Percentiles rank a stretch among this genome's conserved stretches.
These are phyloP conservation scores for Papilio demoleus DNA, from an alignment of 2,888 invertebrate species.

Conservation along the genomic window DNA sequence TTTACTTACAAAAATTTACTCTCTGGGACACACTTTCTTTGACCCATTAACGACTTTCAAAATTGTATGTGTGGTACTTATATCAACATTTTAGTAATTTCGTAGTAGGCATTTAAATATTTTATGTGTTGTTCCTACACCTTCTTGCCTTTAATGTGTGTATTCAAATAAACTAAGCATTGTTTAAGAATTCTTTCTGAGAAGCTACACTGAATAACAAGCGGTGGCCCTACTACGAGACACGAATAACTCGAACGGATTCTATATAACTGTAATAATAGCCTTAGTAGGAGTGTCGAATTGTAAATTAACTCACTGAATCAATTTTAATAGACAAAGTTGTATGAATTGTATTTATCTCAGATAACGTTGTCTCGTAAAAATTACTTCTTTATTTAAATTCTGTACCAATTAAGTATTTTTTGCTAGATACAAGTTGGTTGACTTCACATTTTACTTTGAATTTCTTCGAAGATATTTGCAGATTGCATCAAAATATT, in stretches of 20 bases:
- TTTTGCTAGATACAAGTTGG: no score
- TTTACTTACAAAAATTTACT: no score
- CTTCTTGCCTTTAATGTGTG: slow-evolving; percentile 31
- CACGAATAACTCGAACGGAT: slow-evolving; percentile 32
- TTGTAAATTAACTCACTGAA: no score
- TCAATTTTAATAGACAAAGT: no score
- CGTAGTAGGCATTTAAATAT: background rate
- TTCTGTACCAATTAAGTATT: no score
- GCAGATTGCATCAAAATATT: no score
- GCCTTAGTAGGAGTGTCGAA: background rate
- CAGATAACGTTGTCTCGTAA: no score
- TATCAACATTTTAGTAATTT: background rate
- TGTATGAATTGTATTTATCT: no score
- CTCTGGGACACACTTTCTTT: background rate
- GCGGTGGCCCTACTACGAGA: slow-evolving; percentile 37
- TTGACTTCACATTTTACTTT: no score
- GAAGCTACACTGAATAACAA: slow-evolving; percentile 41
- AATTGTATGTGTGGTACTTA: background rate
- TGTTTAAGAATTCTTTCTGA: slow-evolving; percentile 40
- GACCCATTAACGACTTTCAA: background rate
- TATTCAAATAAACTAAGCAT: slow-evolving; percentile 37
- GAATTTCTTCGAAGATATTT: no score
- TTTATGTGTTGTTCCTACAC: background rate
- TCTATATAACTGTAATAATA: slow-evolving; percentile 6
- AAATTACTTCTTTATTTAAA: no score